Conservation (phyloP, 2,113 vertebrate genomes). For the Protobothrops mucrosquamatus region DNA sequence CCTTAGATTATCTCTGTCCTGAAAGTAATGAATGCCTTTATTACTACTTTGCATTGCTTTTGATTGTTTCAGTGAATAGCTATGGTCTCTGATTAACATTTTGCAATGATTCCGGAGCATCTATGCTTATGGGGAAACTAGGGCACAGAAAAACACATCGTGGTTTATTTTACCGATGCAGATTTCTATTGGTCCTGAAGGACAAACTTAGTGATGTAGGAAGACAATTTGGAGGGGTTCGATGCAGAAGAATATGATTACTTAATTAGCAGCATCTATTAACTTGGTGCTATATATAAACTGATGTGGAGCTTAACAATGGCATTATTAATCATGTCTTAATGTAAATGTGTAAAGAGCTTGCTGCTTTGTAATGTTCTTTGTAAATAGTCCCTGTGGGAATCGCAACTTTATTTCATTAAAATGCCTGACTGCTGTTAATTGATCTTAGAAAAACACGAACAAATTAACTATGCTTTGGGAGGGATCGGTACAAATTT, state of each 20-base stretch:
- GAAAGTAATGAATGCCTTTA: slow-evolving; percentile 49
- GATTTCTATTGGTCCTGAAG: slow-evolving; percentile 31
- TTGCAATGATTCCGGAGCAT: slow-evolving; percentile 42
- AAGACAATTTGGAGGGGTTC: slow-evolving; percentile 50
- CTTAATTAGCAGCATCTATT: slow-evolving; percentile 61
- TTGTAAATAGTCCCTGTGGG: slow-evolving; percentile 67
- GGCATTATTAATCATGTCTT: slow-evolving; percentile 72
- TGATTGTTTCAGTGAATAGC: slow-evolving; percentile 42
- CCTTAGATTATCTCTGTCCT: slow-evolving; percentile 43
- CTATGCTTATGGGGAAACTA: slow-evolving; percentile 32
- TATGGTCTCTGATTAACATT: slow-evolving; percentile 42
- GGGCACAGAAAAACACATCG: slow-evolving; percentile 36
- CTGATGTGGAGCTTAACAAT: slow-evolving; percentile 49
- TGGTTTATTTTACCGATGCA: slow-evolving; percentile 39
- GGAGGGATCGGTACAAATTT: slow-evolving; percentile 51
- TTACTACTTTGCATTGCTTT: slow-evolving; percentile 31
- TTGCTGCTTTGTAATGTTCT: slow-evolving; percentile 56
- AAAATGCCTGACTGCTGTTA: slow-evolving; percentile 67
- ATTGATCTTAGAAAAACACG: slow-evolving; percentile 63
- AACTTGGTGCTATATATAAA: slow-evolving; percentile 50
- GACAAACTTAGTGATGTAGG: slow-evolving; percentile 45
- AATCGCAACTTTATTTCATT: slow-evolving; percentile 68
- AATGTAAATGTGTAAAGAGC: slow-evolving; percentile 65
- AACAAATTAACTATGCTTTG: slow-evolving; percentile 65
- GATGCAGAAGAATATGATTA: slow-evolving; percentile 41